phyloP scores from a whole-genome alignment of 2,888 invertebrate species.

The Melangyna quadrimaculata region DNA sequence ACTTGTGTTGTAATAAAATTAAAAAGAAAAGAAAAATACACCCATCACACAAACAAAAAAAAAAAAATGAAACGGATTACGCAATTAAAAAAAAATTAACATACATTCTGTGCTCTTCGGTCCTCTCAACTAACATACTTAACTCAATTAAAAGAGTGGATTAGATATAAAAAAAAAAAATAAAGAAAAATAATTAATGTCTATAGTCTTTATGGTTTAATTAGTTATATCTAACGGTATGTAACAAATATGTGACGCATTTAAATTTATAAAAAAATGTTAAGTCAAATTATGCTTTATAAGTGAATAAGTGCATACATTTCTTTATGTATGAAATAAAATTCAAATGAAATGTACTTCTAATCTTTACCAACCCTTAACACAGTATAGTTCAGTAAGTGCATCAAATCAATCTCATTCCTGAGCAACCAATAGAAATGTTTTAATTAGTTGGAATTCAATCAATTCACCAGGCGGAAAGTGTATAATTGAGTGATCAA shows the following conservation, averaged over 20 bases:
- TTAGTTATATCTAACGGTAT: not conserved
- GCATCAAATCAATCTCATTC: slow-evolving; percentile 40
- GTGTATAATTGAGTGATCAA: slow-evolving; percentile 15
- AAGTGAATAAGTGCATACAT: not conserved
- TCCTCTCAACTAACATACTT: slow-evolving; percentile 10
- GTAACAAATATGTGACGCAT: not conserved
- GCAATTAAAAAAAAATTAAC: slow-evolving; percentile 55
- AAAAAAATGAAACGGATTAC: slow-evolving; percentile 55
- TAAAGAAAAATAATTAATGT: slow-evolving; percentile 30
- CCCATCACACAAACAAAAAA: slow-evolving; percentile 14
- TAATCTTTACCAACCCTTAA: not conserved
- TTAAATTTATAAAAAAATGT: not conserved
- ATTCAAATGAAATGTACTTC: not conserved
- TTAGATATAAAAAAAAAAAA: slow-evolving; percentile 8
- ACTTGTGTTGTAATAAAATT: slow-evolving; percentile 1
- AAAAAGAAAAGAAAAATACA: slow-evolving; percentile 5
- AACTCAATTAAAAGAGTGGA: slow-evolving; percentile 47
- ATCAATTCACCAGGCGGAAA: slow-evolving; percentile 26
- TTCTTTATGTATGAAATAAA: not conserved
- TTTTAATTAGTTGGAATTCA: slow-evolving; percentile 40
- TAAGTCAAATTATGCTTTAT: not conserved
- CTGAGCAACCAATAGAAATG: slow-evolving; percentile 32
- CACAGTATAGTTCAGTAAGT: not conserved
- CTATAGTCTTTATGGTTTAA: slow-evolving; percentile 28
- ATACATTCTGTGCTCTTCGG: slow-evolving; percentile 35